Evolutionary conservation across 2,888 invertebrate species (phyloP).

Genomic region (Noctua pronuba): DNA sequence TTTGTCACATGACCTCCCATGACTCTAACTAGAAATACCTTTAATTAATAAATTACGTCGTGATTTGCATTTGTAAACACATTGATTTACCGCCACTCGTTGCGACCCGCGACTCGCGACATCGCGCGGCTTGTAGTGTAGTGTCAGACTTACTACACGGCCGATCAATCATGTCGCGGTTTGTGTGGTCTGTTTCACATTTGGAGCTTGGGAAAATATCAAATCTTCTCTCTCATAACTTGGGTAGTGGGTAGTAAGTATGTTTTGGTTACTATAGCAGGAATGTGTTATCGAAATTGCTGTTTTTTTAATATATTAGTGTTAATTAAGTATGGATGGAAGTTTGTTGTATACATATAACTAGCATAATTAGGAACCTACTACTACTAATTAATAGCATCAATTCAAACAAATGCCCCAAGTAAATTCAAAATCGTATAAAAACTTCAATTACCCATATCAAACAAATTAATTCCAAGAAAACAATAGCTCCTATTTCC

Average conservation of each 20-base stretch:
- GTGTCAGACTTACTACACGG: conserved; percentile 51
- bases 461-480: background rate
- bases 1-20: background rate
- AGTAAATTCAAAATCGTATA: background rate
- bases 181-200: conserved; percentile 64
- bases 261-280: background rate
- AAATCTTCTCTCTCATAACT: conserved; percentile 43
- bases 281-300: background rate
- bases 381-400: background rate
- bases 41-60: conserved; percentile 46
- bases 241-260: background rate
- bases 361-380: background rate
- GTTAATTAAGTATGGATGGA: background rate
- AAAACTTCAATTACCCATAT: background rate
- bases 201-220: conserved; percentile 56
- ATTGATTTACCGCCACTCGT: conserved; percentile 47
- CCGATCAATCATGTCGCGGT: conserved; percentile 61
- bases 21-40: background rate
- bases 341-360: background rate
- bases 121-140: conserved; percentile 35
- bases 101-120: conserved; percentile 41
- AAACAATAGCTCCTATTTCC: background rate
- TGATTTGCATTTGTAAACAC: conserved; percentile 31
- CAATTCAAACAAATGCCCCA: background rate
- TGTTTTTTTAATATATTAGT: background rate